Base-by-base conservation (phyloP, 2,888 invertebrate genomes). In the Clusia tigrina region DNA sequence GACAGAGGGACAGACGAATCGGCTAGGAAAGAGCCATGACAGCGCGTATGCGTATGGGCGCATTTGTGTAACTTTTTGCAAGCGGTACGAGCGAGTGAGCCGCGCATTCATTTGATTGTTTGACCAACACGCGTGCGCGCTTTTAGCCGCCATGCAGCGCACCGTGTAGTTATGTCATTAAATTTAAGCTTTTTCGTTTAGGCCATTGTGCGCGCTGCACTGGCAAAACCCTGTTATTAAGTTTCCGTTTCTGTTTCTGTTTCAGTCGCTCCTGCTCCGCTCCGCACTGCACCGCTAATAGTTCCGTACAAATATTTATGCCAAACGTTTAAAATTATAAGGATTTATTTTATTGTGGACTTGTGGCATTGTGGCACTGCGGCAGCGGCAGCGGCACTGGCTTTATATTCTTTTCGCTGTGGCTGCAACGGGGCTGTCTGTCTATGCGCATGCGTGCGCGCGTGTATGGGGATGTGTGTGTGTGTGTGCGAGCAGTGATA, bases 151-250 rank as follows among this genome's bases (percentile, higher is more conserved):
- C 62, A 58, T 20, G 24, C 54, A n/a, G 26, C 24, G 53, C 51
- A 66, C 69, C 64, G 62, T 69, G 54, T 65, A 77, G 77, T 80
- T 80, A 80, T 81, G 80, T 80, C 81, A 80, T 80, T 80, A 80
- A 80, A 77, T 77, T 80, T 81, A 80, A 80, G 81, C 76, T 77
- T 80, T 79, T 80, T 80, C 79, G 79, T 80, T 80, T 80, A 80
- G 74, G 73, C 76, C 76, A 78, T 74, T 79, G 74, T 73, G 63
- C 55, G 25, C 42, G 58, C 63, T 24, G 24, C 24, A 72, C 69
- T 72, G 71, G 77, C 73, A 76, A n/a, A n/a, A 77, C 71, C 79
- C 78, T 80, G 71, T 78, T 74, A 78, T 78, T 78, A 78, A 70
- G 64, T 71, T 65, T 52, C 58, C 42, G n/a, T n/a, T n/a, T n/a